phyloP scores from a whole-genome alignment of 2,113 vertebrate species.

The Colinus virginianus region DNA sequence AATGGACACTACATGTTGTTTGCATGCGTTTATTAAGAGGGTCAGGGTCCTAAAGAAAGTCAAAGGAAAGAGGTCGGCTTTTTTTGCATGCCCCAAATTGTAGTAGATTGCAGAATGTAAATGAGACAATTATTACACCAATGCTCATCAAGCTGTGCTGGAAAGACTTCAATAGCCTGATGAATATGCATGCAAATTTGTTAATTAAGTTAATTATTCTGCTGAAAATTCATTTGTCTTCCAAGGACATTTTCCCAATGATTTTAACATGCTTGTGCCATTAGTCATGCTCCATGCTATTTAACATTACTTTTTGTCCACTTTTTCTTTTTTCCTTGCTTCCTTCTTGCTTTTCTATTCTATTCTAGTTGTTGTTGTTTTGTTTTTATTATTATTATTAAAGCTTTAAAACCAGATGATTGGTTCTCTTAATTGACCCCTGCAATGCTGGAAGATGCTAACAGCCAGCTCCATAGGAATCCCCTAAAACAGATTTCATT shows the following conservation, averaged over 20 bases:
- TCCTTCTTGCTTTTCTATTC: conserved; percentile 63
- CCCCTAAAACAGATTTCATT: conserved; percentile 71
- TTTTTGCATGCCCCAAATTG: conserved; percentile 90
- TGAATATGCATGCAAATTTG: conserved; percentile 99
- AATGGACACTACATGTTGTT: conserved; percentile 57
- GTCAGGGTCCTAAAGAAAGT: conserved; percentile 77
- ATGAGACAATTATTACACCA: conserved; percentile 99
- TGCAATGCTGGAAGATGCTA: conserved; percentile 61
- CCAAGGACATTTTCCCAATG: conserved; percentile 99
- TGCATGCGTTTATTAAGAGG: conserved; percentile 54
- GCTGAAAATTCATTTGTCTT: conserved; percentile 99
- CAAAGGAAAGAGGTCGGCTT: conserved; percentile 80
- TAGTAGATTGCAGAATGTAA: conserved; percentile 99
- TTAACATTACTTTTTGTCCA: conserved; percentile 96
- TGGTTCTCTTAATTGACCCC: conserved; percentile 76
- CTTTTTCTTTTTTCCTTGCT: conserved; percentile 77
- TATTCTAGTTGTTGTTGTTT: background rate
- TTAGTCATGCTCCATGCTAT: conserved; percentile 98
- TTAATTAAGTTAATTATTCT: conserved; percentile 99
- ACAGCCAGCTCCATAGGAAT: conserved; percentile 69
- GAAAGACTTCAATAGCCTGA: conserved; percentile 99
- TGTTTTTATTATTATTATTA: background rate
- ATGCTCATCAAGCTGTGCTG: conserved; percentile 99
- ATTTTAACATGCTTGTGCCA: conserved; percentile 99
- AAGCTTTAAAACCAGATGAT: conserved; percentile 79